Base-by-base conservation (phyloP, 2,888 invertebrate genomes). In the Clunio marinus region DNA sequence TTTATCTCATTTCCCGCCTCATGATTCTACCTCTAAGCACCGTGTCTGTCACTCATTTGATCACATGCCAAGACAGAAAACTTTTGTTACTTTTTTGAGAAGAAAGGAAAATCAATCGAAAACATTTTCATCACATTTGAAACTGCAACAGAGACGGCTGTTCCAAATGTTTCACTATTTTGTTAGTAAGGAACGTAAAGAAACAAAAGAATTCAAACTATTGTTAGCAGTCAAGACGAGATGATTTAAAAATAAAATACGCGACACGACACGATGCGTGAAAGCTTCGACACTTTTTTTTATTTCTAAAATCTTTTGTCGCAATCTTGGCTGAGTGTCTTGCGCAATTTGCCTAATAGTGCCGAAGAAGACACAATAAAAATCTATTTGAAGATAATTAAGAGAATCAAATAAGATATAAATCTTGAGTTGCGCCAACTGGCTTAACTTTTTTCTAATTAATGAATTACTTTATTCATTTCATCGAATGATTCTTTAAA, bases 71-170 rank as follows among this genome's bases (percentile, higher is more conserved):
- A 22, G n/a, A n/a, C 41, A 41, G 10, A 41, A 13, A 41, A 2
- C 15, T 41, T 15, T 41, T 32, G 32, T 10, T 10, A n/a, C 10
- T 51, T 13, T 17, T 22, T 22, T 22, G 7, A 7, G 17, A 22
- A 41, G 15, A 41, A 41, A 7, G 3, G 51, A 51, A 22, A 51
- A 22, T 51, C 51, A 51, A 51, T 51, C 22, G 22, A 51, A 22
- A 41, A 41, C n/a, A 41, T 20, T 51, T 13, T 4, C 51, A 8
- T 41, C 41, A 7, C 13, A 15, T 41, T n/a, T n/a, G 4, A 13
- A 51, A 51, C 20, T 51, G 51, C 51, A 51, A 7, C 51, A 51
- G 51, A n/a, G n/a, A 51, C 51, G 51, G 51, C 22, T 51, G 51
- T 51, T 51, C 20, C 20, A 51, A 51, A 51, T 22, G 35, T 32